These are phyloP conservation scores for Crypturellus undulatus DNA, from an alignment of 2,113 vertebrate genomes.

Conservation along the genomic window DNA sequence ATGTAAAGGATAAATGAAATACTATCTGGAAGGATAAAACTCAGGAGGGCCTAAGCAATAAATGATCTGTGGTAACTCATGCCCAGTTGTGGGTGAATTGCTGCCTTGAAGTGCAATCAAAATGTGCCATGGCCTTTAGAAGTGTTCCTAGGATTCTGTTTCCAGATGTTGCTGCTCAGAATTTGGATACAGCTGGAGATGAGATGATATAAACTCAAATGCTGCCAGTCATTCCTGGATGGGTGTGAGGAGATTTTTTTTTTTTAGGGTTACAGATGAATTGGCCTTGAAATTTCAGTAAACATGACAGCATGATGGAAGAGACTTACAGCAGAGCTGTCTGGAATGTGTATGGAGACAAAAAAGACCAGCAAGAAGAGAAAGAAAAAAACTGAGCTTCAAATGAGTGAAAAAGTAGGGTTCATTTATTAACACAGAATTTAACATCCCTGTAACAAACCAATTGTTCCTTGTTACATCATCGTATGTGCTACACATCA, in stretches of 20 bases:
- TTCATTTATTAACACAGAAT: constrained; percentile 2
- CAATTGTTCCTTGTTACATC: background rate
- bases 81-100: background rate
- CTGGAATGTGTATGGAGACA: constrained; percentile 1
- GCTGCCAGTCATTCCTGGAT: background rate
- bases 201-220: background rate
- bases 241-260: background rate
- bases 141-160: background rate
- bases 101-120: background rate
- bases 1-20: background rate
- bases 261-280: background rate
- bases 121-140: background rate
- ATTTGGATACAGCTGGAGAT: background rate
- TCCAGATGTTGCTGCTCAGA: background rate
- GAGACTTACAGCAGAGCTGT: constrained; percentile 20
- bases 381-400: background rate
- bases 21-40: background rate
- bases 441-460: background rate
- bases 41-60: background rate
- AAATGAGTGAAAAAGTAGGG: background rate
- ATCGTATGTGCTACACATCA: background rate
- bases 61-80: background rate
- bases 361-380: background rate
- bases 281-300: constrained; percentile 8
- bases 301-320: constrained; percentile 9